A percentile compares a stretch with the other conserved stretches of the same genome.
Conservation (phyloP, 2,797 vertebrate genomes). For the Emys orbicularis region DNA sequence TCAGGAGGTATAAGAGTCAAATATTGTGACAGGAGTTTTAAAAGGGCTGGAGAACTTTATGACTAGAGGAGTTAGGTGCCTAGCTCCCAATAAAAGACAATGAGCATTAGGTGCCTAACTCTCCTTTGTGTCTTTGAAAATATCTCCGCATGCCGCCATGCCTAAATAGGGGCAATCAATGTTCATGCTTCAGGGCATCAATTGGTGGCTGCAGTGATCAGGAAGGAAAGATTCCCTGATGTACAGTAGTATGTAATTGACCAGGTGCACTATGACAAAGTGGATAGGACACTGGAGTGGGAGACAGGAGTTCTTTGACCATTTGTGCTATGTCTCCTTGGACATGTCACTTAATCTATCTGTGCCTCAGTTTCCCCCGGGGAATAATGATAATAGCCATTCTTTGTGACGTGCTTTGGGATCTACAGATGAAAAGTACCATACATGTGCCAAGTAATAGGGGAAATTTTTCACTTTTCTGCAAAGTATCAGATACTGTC, state of each 20-base stretch:
- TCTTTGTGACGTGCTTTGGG: background rate
- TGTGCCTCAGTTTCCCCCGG: background rate
- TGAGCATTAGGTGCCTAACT: background rate
- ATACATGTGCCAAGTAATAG: background rate
- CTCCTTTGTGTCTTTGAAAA: background rate
- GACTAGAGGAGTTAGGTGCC: background rate
- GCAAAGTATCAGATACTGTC: fast-evolving
- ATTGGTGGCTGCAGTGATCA: background rate
- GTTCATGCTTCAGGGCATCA: background rate
- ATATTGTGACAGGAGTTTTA: background rate
- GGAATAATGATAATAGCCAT: background rate
- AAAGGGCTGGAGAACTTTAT: background rate
- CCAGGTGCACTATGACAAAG: background rate
- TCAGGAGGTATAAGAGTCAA: fast-evolving
- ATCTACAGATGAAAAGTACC: background rate
- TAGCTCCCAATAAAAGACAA: background rate
- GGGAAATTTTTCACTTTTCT: background rate
- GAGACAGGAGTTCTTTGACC: background rate
- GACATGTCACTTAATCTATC: background rate
- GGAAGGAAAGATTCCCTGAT: background rate
- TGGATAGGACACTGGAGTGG: background rate
- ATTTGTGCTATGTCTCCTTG: background rate
- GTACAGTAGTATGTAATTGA: background rate
- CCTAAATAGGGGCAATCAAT: background rate
- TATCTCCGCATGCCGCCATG: fast-evolving